Evolutionary conservation across 2,797 vertebrate genomes (phyloP).

Genomic region (Chrosomus eos): DNA sequence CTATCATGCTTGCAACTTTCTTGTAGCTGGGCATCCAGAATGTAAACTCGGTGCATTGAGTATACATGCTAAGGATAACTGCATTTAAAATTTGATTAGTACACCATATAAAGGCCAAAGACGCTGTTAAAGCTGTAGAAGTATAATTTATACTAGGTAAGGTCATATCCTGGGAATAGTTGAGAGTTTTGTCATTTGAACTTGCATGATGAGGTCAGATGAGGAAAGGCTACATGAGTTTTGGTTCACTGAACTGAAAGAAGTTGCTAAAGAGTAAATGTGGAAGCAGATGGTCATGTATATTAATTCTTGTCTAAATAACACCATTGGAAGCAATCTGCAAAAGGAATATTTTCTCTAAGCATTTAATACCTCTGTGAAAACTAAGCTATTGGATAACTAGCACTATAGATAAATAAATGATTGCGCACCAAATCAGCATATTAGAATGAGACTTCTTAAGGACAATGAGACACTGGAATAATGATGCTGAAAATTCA

Average conservation of each 20-base stretch:
- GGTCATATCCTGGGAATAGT: conserved; percentile 5
- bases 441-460: not conserved
- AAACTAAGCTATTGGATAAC: not conserved
- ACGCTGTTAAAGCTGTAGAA: not conserved
- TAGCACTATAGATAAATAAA: not conserved
- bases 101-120: too few relatives aligned
- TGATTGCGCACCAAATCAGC: not conserved
- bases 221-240: conserved; percentile 14
- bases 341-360: conserved; percentile 40
- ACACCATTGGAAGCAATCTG: conserved; percentile 45
- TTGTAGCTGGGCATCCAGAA: not conserved
- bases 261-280: conserved; percentile 34
- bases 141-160: conserved; percentile 20
- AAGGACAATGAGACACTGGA: not conserved
- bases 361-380: conserved; percentile 16
- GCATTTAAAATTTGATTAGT: not conserved
- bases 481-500: not conserved
- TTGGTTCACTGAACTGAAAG: conserved; percentile 42
- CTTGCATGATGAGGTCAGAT: conserved; percentile 23
- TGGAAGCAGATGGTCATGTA: conserved; percentile 62
- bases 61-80: not conserved
- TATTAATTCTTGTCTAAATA: conserved; percentile 54
- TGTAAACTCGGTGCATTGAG: conserved; percentile 22
- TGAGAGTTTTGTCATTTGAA: conserved; percentile 4
- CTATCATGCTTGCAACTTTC: conserved; percentile 23